Percentiles rank a stretch among this genome's conserved stretches.
Conservation (phyloP, 1,140 invertebrate species). For the Drosophila subpulchrella region DNA sequence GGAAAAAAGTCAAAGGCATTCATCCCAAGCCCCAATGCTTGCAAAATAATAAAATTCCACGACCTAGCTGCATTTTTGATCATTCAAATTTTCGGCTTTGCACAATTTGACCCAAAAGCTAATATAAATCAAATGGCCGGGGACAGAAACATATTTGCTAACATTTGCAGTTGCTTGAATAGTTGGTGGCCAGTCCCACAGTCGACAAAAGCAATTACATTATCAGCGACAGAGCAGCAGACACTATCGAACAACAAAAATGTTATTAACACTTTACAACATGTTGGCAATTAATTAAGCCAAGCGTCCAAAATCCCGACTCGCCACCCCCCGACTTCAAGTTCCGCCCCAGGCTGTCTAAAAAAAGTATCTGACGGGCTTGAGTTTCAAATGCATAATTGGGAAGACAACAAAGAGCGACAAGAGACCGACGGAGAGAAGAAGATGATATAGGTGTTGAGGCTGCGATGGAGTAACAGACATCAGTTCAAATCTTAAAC, state of each 20-base stretch:
- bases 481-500: constrained; percentile 62
- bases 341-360: constrained; percentile 1
- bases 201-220: constrained; percentile 58
- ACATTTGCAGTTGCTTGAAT: constrained; percentile 37
- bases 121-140: constrained; percentile 44
- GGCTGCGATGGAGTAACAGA: constrained; percentile 67
- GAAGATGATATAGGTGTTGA: constrained; percentile 68
- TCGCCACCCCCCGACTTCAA: neutral
- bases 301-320: constrained; percentile 37
- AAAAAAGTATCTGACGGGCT: constrained; percentile 32
- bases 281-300: constrained; percentile 73
- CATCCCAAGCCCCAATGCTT: constrained; percentile 36
- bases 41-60: constrained; percentile 29
- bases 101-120: constrained; percentile 45
- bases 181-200: constrained; percentile 9
- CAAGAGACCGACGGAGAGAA: neutral
- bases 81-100: constrained; percentile 40
- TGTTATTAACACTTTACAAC: constrained; percentile 72
- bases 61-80: constrained; percentile 33
- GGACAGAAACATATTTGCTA: constrained; percentile 38
- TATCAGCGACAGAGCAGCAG: constrained; percentile 43
- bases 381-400: constrained; percentile 62
- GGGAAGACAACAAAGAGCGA: constrained; percentile 38
- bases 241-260: constrained; percentile 51
- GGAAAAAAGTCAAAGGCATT: constrained; percentile 21